A percentile compares a stretch with the other conserved stretches of the same genome.
phyloP scores from a whole-genome alignment of 2,797 vertebrate genomes.

The Alectoris magna region DNA sequence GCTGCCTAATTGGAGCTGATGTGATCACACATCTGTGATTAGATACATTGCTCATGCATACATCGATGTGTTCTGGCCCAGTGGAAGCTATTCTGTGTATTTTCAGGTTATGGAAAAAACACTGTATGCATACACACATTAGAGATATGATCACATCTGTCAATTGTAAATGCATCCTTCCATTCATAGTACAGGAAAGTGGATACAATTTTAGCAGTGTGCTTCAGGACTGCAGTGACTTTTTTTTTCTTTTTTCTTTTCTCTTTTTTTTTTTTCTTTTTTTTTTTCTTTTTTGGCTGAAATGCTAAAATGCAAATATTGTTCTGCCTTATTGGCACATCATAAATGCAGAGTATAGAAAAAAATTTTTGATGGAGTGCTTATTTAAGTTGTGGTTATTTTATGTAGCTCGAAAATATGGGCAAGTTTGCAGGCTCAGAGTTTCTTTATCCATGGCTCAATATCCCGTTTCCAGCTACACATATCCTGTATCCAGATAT shows the following conservation, averaged over 20 bases:
- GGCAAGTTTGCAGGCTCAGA: not conserved
- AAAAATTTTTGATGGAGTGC: not conserved
- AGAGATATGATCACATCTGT: not conserved
- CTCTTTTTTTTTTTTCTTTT: not conserved
- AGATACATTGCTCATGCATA: not conserved
- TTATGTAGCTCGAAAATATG: not conserved
- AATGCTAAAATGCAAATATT: not conserved
- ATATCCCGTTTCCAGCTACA: not conserved
- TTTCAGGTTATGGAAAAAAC: not conserved
- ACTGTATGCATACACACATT: not conserved
- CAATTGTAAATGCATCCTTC: not conserved
- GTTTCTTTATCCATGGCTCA: not conserved
- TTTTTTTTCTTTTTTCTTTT: not conserved
- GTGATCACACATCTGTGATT: not conserved
- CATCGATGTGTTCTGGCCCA: fast-evolving
- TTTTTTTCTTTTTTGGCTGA: not conserved
- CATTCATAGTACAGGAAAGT: not conserved
- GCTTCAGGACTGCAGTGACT: not conserved
- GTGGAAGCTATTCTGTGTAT: not conserved
- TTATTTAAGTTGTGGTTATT: not conserved
- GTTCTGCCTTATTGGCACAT: not conserved
- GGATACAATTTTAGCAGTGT: not conserved
- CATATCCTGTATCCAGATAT: no score
- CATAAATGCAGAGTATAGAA: not conserved
- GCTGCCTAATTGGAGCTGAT: not conserved